Evolutionary conservation across 2,888 invertebrate genomes (phyloP).

Genomic region (Sisyra terminalis): DNA sequence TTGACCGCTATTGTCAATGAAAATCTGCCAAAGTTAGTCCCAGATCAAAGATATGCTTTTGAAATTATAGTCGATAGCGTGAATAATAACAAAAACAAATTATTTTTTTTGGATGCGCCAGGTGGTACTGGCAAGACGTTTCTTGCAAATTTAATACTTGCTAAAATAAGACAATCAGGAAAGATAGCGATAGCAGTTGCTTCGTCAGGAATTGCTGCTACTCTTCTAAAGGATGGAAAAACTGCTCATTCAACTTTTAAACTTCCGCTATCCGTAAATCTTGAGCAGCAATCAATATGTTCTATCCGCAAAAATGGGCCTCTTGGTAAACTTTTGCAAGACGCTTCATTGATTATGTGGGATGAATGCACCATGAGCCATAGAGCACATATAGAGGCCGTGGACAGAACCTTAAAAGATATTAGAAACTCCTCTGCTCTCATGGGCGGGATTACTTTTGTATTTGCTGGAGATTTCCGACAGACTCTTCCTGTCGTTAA

Average conservation of each 20-base stretch:
- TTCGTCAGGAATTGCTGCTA: slow-evolving; percentile 24
- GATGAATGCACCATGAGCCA: slow-evolving; percentile 22
- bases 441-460: slow-evolving; percentile 11
- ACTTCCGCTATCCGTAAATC: slow-evolving; percentile 7
- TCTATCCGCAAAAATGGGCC: slow-evolving; percentile 16
- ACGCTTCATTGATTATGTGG: slow-evolving; percentile 18
- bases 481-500: slow-evolving; percentile 15
- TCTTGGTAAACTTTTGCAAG: too few species aligned
- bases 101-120: slow-evolving; percentile 9
- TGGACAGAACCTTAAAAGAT: slow-evolving; percentile 17
- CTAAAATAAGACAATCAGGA: slow-evolving; percentile 16
- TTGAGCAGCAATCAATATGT: background rate
- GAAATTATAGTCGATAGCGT: background rate
- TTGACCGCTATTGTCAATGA: background rate
- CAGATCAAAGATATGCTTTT: background rate
- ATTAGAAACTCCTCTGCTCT: too few species aligned
- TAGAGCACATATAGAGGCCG: slow-evolving; percentile 17
- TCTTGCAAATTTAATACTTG: slow-evolving; percentile 19
- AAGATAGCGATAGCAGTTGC: slow-evolving; percentile 21
- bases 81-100: background rate
- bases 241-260: slow-evolving; percentile 20
- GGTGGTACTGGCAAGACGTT: slow-evolving; percentile 26
- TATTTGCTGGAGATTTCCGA: slow-evolving; percentile 15
- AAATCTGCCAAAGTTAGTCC: slow-evolving; percentile 1
- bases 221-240: slow-evolving; percentile 17